Conservation (phyloP, 1,140 invertebrate species). For the Drosophila kepulauana region DNA sequence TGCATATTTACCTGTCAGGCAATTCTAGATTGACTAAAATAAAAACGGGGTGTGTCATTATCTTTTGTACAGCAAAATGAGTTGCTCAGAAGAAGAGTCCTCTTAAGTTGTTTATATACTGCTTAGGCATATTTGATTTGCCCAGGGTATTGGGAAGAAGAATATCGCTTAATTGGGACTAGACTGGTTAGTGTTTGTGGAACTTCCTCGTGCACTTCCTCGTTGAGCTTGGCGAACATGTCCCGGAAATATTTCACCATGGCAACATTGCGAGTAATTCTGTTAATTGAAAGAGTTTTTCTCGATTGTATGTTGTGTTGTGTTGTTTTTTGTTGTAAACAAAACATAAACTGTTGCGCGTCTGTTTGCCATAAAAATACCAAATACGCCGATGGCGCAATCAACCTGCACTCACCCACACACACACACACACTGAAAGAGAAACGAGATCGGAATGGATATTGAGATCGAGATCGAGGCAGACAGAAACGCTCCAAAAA, state of each 20-base stretch:
- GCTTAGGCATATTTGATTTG: not conserved
- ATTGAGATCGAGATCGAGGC: not conserved
- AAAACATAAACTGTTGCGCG: constrained; percentile 59
- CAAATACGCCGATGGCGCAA: constrained; percentile 56
- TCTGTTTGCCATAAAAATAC: constrained; percentile 76
- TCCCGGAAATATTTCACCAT: constrained; percentile 64
- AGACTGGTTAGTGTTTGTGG: not conserved
- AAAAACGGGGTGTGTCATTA: not conserved
- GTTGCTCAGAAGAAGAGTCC: too few relatives aligned
- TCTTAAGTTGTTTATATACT: not conserved
- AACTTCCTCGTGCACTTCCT: constrained; percentile 72
- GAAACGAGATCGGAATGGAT: constrained; percentile 37
- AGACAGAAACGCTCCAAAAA: constrained; percentile 39
- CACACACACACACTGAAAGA: constrained; percentile 18
- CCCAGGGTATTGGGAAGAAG: constrained; percentile 3
- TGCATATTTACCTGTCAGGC: not conserved
- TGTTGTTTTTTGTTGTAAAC: constrained; percentile 55
- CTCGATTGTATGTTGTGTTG: constrained; percentile 9
- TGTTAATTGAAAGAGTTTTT: constrained; percentile 22
- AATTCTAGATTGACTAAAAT: not conserved
- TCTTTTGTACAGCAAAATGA: not conserved
- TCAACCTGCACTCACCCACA: constrained; percentile 40
- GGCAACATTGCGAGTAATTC: constrained; percentile 54
- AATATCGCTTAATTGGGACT: constrained; percentile 12
- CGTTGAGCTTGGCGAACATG: constrained; percentile 1